Percentiles rank a stretch among this genome's conserved stretches.
These are phyloP conservation scores for Machimus atricapillus DNA, from an alignment of 2,888 invertebrate genomes.

Conservation along the genomic window DNA sequence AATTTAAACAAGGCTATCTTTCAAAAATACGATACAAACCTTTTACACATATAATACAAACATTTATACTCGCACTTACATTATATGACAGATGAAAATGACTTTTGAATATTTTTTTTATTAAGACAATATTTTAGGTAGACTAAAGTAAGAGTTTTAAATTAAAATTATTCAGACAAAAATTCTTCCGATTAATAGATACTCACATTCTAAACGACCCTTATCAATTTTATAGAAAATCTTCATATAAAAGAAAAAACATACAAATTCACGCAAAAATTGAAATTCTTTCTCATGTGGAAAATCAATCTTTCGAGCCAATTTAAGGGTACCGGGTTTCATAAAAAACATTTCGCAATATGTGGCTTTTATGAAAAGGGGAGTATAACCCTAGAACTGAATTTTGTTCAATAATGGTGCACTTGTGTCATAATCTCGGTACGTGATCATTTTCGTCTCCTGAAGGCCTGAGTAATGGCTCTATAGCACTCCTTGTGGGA, in stretches of 20 bases:
- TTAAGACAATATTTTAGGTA: too few relatives aligned
- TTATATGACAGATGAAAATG: too few relatives aligned
- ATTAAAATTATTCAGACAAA: too few relatives aligned
- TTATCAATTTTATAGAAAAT: neutral
- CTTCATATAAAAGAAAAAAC: neutral
- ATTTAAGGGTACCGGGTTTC: constrained; percentile 3
- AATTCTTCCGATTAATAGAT: too few relatives aligned
- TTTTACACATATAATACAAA: too few relatives aligned
- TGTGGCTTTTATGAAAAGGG: neutral
- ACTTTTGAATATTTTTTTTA: too few relatives aligned
- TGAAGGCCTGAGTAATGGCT: constrained; percentile 28
- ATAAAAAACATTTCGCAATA: constrained; percentile 3
- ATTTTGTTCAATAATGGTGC: constrained; percentile 13
- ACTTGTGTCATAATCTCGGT: constrained; percentile 25
- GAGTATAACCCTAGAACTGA: neutral
- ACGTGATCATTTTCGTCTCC: constrained; percentile 35
- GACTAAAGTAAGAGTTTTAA: too few relatives aligned
- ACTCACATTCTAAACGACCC: neutral
- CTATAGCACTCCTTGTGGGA: constrained; percentile 9
- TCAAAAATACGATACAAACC: too few relatives aligned
- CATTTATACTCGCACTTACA: too few relatives aligned
- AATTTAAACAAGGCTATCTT: too few relatives aligned
- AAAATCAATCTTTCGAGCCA: constrained; percentile 20
- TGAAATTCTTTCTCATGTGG: neutral
- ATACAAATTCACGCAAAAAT: neutral